phyloP scores from a whole-genome alignment of 1,140 invertebrate species.

The Battus philenor region DNA sequence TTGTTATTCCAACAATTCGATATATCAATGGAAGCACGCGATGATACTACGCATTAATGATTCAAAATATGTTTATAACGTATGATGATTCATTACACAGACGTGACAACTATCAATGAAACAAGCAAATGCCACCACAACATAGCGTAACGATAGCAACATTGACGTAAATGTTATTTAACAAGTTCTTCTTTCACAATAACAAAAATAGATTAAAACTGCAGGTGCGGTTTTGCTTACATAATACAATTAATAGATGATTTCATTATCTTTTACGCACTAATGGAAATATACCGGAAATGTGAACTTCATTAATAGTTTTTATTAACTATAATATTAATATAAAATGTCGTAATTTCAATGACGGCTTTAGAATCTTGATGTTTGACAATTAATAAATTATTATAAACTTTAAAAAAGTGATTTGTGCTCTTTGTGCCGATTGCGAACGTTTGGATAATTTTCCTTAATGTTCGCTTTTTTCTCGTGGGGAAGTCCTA shows the following conservation, averaged over 20 bases:
- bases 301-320: no score
- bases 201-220: conserved; percentile 4
- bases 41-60: background rate
- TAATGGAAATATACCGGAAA: conserved; percentile 1
- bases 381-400: no score
- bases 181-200: background rate
- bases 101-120: conserved; percentile 10
- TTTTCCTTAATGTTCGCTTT: no score
- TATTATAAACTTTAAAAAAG: no score
- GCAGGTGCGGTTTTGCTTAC: background rate
- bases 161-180: background rate
- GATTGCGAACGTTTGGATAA: no score
- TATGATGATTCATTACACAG: conserved; percentile 1
- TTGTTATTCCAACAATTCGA: no score
- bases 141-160: background rate
- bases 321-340: no score
- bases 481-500: no score
- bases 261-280: background rate
- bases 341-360: no score
- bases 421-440: no score
- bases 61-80: conserved; percentile 2
- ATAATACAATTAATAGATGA: background rate
- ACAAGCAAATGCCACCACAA: background rate
- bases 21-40: background rate
- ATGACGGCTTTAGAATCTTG: no score